Base-by-base conservation (phyloP, 2,113 vertebrate genomes). In the Nerophis ophidion region DNA sequence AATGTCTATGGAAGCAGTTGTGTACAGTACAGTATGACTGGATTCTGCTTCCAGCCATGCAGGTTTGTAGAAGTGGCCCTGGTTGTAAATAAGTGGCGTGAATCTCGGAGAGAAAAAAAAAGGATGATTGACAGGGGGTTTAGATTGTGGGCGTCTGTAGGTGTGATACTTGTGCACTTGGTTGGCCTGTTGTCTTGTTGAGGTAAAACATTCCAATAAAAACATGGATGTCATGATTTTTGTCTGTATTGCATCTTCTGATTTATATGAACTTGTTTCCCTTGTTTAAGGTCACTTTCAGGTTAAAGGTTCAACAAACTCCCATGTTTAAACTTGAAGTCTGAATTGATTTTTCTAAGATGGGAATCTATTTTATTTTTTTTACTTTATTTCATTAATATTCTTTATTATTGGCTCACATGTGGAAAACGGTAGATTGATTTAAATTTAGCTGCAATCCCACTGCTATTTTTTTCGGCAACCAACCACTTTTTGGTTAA, bases 81-180 rank as follows among this genome's bases (percentile, higher is more conserved):
- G 14, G 42, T 38, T 83, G 80, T 82, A 67, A n/a, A 74, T 70
- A 74, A 59, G 65, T 64, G 3, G 15, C 19, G 26, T 68, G 60
- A 71, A 60, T 63, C 52, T 57, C 48, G 65, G 59, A 56, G 38
- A 9, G 38, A 9, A 9, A 52, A 9, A 9, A 52, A 68, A 53
- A 59, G 48, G 44, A 61, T 58, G 48, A 53, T 42, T 67, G 66
- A 54, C 56, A 62, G 60, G 48, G 52, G 19, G 35, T 11, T 64
- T 34, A n/a, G 66, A 48, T 53, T 61, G 57, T 47, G 60, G 17
- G 60, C 57, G 62, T 65, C 17, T 77, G 68, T 74, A 59, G 66
- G 63, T 77, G 72, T 60, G 40, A 72, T 73, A 56, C 56, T 8
- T 79, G 75, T 82, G 72, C 79, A 75, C 81, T 82, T 71, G 69